phyloP scores from a whole-genome alignment of 2,113 vertebrate species.

The Ranitomeya imitator region DNA sequence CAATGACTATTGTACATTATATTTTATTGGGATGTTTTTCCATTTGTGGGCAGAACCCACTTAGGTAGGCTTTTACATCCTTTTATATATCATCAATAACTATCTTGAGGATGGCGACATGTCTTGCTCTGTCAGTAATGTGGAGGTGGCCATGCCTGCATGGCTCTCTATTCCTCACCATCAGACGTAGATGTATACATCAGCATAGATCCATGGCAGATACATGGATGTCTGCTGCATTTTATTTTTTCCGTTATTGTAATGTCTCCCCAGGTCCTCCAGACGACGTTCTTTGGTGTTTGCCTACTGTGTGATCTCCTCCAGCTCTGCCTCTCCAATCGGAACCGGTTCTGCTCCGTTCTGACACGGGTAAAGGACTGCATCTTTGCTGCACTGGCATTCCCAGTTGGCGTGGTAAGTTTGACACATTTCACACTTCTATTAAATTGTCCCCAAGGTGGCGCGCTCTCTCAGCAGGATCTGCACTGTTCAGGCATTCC shows the following conservation, averaged over 20 bases:
- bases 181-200: too few relatives aligned
- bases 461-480: background rate
- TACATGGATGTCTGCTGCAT: background rate
- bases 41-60: too few relatives aligned
- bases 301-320: conserved; percentile 55
- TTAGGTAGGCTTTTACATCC: too few relatives aligned
- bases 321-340: conserved; percentile 38
- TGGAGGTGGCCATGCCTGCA: too few relatives aligned
- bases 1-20: too few relatives aligned
- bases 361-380: conserved; percentile 49
- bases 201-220: too few relatives aligned
- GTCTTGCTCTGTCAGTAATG: too few relatives aligned
- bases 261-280: conserved; percentile 59
- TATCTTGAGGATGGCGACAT: too few relatives aligned
- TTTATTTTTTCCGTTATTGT: background rate
- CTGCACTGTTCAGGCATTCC: background rate
- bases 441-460: conserved; percentile 1
- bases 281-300: conserved; percentile 60
- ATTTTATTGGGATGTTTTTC: too few relatives aligned
- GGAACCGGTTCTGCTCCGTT: conserved; percentile 11
- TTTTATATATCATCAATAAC: too few relatives aligned
- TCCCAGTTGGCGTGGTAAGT: conserved; percentile 64
- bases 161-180: too few relatives aligned
- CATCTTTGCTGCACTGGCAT: conserved; percentile 56
- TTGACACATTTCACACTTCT: background rate